Base-by-base conservation (phyloP, 1,140 invertebrate species). In the Panagrolaimus sp. region DNA sequence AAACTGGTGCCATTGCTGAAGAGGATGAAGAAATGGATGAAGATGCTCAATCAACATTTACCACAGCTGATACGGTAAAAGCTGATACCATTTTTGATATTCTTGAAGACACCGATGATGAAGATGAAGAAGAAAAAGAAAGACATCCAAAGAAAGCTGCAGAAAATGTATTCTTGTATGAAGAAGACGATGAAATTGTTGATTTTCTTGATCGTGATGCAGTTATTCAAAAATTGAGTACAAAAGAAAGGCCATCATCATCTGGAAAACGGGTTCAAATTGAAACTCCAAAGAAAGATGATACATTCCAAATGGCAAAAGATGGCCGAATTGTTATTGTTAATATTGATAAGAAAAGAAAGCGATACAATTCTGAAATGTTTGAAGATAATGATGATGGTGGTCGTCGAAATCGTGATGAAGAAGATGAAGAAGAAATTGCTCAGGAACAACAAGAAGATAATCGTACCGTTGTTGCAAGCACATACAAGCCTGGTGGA, bases 191-290 rank as follows among this genome's bases (percentile, higher is more conserved):
- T 10, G 67, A 69, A 43, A 52, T 69, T 43, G 32, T 69, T 24
- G 67, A 69, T 66, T 69, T 69, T 26, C 52, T 69, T 55, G 67
- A 69, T 55, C 67, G 52, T 32, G 43, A 69, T 26, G 24, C 67
- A 21, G 28, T 69, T 43, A 21, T 69, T 15, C 67, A 69, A 10
- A 24, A 43, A 0, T 43, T 69, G 28, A 63, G 55, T 21, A 63
- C 43, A 5, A 52, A 69, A 28, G 62, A 69, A 44, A 47, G 12
- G 48, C 15, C 38, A 9, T 43, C 7, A 63, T 4, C 62, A 21
- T 43, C 26, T 9, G 26, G 17, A 26, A n/a, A 45, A 43, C 10
- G 58, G 32, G 67, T 32, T 28, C 9, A 62, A 64, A 68, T 43
- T 17, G 26, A 66, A 38, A 17, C 17, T 24, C 28, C 43, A n/a